Conservation (phyloP, 2,888 invertebrate species). For the Andrena flavipes region DNA sequence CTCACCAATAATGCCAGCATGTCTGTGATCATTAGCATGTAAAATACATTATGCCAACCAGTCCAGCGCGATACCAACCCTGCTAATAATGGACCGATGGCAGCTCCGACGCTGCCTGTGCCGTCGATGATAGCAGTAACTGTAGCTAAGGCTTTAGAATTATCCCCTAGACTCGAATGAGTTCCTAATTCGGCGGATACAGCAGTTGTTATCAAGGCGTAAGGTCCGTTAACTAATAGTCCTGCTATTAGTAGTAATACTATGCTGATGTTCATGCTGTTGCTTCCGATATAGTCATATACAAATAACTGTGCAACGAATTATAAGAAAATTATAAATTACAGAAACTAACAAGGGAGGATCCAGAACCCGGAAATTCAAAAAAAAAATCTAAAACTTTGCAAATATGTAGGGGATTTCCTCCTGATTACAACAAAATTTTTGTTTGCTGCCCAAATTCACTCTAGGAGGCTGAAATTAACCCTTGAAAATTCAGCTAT, state of each 20-base stretch:
- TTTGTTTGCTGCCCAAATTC: too few relatives aligned
- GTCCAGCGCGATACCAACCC: slow-evolving; percentile 90
- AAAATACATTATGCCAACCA: slow-evolving; percentile 95
- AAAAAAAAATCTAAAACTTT: too few relatives aligned
- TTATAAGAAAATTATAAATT: not conserved
- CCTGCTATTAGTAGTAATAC: slow-evolving; percentile 91
- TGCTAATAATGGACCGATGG: slow-evolving; percentile 95
- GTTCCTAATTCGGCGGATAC: slow-evolving; percentile 98
- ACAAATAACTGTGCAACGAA: slow-evolving; percentile 88
- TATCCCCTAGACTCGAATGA: slow-evolving; percentile 93
- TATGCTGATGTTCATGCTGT: slow-evolving; percentile 88
- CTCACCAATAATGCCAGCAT: slow-evolving; percentile 90
- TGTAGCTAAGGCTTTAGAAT: slow-evolving; percentile 95
- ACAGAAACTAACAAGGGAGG: not conserved
- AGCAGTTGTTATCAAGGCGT: slow-evolving; percentile 97
- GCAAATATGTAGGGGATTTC: too few relatives aligned
- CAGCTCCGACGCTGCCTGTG: slow-evolving; percentile 97
- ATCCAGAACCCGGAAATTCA: too few relatives aligned
- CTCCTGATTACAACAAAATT: too few relatives aligned
- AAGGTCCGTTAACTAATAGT: slow-evolving; percentile 96
- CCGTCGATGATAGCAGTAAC: slow-evolving; percentile 99
- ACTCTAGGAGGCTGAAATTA: too few relatives aligned
- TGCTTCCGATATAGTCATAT: slow-evolving; percentile 91
- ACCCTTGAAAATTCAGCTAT: too few relatives aligned
- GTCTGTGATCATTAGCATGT: slow-evolving; percentile 95